Conservation (phyloP, 2,113 vertebrate species). For the Rattus rattus region DNA sequence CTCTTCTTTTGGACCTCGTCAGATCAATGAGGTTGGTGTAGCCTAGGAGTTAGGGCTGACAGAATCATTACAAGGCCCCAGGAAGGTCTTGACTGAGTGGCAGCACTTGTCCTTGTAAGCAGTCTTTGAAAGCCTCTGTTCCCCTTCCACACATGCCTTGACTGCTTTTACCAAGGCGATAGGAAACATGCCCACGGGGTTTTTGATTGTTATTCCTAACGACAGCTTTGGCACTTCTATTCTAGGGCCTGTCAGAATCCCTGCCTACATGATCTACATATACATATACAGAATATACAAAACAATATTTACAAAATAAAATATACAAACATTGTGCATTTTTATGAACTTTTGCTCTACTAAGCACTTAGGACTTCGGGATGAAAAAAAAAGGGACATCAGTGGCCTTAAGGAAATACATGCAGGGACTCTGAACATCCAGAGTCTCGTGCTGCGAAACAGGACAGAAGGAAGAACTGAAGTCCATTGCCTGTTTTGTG, state of each 20-base stretch:
- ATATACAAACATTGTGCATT: neutral
- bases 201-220: neutral
- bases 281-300: neutral
- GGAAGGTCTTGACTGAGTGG: neutral
- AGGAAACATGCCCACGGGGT: neutral
- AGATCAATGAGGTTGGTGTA: neutral
- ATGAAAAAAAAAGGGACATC: neutral
- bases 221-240: neutral
- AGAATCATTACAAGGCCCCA: neutral
- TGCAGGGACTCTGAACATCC: neutral
- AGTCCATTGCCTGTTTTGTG: neutral
- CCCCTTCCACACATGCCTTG: too few relatives aligned
- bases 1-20: neutral
- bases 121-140: neutral
- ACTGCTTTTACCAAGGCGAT: neutral
- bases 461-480: neutral
- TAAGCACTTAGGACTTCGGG: neutral
- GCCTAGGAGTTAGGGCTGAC: neutral
- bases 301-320: too few relatives aligned
- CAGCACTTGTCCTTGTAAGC: neutral
- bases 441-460: neutral
- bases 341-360: neutral
- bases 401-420: neutral
- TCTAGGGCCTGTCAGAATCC: neutral
- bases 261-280: neutral